Evolutionary conservation across 2,888 invertebrate species (phyloP).

Genomic region (Oligia latruncula): DNA sequence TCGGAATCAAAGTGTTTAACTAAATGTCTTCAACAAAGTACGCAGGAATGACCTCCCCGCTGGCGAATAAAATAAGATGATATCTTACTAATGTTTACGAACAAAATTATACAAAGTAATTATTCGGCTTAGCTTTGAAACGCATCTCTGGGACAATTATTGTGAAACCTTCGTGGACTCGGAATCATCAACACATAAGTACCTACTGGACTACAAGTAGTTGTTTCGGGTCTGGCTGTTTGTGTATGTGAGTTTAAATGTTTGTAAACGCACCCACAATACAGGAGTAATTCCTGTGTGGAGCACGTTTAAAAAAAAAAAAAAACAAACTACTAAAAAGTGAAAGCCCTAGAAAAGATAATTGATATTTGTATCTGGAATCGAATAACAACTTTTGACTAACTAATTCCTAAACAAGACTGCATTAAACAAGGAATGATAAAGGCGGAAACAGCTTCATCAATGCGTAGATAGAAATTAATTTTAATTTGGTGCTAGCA

Average conservation of each 20-base stretch:
- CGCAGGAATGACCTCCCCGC: slow-evolving; percentile 67
- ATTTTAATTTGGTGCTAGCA: slow-evolving; percentile 15
- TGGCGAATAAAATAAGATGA: slow-evolving; percentile 72
- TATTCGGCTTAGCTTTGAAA: slow-evolving; percentile 62
- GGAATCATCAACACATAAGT: background rate
- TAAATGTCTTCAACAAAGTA: slow-evolving; percentile 76
- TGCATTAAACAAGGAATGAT: background rate
- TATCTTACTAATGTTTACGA: slow-evolving; percentile 78
- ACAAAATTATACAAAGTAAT: slow-evolving; percentile 73
- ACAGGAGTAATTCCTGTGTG: too few species aligned
- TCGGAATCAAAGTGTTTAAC: slow-evolving; percentile 64
- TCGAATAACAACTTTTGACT: background rate
- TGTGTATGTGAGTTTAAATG: too few species aligned
- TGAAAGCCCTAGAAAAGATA: background rate
- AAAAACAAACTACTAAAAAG: background rate
- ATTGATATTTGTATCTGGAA: background rate
- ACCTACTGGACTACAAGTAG: background rate
- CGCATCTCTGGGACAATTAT: slow-evolving; percentile 50
- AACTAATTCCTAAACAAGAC: background rate
- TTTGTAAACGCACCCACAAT: too few species aligned
- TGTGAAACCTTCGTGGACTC: slow-evolving; percentile 25
- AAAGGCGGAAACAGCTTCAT: background rate
- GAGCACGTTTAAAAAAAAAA: too few species aligned
- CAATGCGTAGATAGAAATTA: slow-evolving; percentile 18
- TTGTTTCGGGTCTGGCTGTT: too few species aligned